Evolutionary conservation across 2,797 vertebrate species (phyloP), one percentile per base, ranked within the genome.

Genomic region (Masticophis lateralis): DNA sequence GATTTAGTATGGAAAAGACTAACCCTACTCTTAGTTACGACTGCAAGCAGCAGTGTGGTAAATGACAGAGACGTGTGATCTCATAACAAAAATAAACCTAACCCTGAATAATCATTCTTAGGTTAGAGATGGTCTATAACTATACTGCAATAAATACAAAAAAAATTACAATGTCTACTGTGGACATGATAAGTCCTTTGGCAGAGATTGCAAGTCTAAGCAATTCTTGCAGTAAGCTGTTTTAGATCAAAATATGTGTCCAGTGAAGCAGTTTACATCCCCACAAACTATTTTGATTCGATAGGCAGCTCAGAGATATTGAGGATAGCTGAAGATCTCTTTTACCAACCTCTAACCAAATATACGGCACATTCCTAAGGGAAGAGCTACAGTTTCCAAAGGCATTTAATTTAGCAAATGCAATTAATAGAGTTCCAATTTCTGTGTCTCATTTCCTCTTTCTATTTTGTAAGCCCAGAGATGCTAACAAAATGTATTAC

Each of bases 401-500:
- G 0, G 94, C 69, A 93, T 95, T 96, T 95, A 93, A 95, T 95
- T 96, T 95, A 93, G 91, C 95, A 95, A 94, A 56, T n/a, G 89
- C 92, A 95, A 92, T 95, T 97, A 96, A 96, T 95, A 94, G 94
- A 95, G 94, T 91, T 90, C 94, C 87, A 87, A 89, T 93, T 96
- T 66, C 92, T 95, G 55, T 92, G 66, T 92, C 59, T 56, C 20
- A 7, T 66, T 86, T 56, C 0, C 91, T 47, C 43, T 16, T 83
- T 90, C 89, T 95, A 53, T 96, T 96, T 94, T 11, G n/a, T 92
- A 93, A 95, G 56, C 47, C 66, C 91, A 91, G 95, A 96, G 96
- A 94, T 86, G 93, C 74, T 95, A 94, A 94, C 90, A 88, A 96
- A 94, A 96, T 97, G 95, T 96, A 96, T 95, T 96, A 95, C 96